Evolutionary conservation across 2,113 vertebrate species (phyloP).

Genomic region (Rhegmatorhina hoffmannsi): DNA sequence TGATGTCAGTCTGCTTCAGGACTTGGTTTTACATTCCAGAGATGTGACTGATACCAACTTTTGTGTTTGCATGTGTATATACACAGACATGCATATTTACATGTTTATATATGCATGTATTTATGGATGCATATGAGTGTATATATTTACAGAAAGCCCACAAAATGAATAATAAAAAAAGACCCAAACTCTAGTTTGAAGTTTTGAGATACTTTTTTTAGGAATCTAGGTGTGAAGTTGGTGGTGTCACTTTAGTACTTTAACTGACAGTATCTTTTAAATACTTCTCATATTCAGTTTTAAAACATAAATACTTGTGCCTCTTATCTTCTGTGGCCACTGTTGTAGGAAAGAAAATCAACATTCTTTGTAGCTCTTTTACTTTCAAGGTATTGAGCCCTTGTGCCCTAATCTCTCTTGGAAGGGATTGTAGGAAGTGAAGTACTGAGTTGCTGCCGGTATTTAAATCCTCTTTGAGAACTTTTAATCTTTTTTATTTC

Average conservation of each 20-base stretch:
- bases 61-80: background rate
- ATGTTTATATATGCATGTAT: background rate
- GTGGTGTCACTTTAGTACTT: background rate
- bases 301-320: slow-evolving; percentile 46
- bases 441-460: slow-evolving; percentile 53
- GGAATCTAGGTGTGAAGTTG: background rate
- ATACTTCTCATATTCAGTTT: slow-evolving; percentile 7
- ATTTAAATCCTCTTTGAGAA: slow-evolving; percentile 67
- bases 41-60: background rate
- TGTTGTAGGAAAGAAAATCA: slow-evolving; percentile 54
- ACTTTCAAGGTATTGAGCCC: slow-evolving; percentile 46
- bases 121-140: background rate
- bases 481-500: slow-evolving; percentile 56
- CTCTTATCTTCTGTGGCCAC: slow-evolving; percentile 3
- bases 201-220: background rate
- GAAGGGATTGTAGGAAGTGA: slow-evolving; percentile 56
- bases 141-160: background rate
- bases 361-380: slow-evolving; percentile 47
- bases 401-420: slow-evolving; percentile 37
- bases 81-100: background rate
- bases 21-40: background rate
- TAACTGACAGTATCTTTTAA: slow-evolving; percentile 16
- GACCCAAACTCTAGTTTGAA: background rate
- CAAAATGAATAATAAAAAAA: background rate
- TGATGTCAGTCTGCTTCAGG: background rate